Conservation (phyloP, 2,113 vertebrate species). For the Bujurquina vittata region DNA sequence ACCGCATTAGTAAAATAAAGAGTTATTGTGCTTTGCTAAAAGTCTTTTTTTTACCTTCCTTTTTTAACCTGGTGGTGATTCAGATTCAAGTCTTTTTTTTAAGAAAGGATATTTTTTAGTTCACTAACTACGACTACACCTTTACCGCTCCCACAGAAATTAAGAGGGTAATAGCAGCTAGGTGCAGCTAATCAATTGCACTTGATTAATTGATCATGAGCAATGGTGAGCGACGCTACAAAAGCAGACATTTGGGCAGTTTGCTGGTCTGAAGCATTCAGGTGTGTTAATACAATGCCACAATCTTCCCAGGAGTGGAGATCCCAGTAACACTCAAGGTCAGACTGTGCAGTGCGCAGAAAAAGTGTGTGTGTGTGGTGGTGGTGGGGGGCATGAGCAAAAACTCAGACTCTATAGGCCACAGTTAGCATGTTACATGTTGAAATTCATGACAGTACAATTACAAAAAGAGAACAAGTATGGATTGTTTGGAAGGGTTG, state of each 20-base stretch:
- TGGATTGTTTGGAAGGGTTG: background rate
- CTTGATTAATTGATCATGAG: too few species aligned
- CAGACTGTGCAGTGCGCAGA: background rate
- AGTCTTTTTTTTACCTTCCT: background rate
- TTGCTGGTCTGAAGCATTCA: background rate
- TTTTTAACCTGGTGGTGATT: background rate
- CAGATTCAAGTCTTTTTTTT: background rate
- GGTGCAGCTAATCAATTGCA: background rate
- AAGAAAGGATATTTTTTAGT: background rate
- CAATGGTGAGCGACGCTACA: too few species aligned
- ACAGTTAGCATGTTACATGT: background rate
- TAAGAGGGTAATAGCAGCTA: background rate
- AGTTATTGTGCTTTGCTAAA: background rate
- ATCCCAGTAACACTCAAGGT: background rate
- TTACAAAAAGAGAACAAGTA: background rate
- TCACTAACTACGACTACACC: background rate
- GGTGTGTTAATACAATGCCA: background rate
- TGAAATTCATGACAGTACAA: background rate
- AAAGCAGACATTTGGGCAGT: background rate
- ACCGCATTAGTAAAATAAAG: background rate
- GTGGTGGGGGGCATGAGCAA: too few species aligned
- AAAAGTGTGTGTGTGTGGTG: too few species aligned
- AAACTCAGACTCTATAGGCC: background rate
- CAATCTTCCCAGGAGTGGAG: background rate
- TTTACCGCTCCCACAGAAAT: background rate